Base-by-base conservation (phyloP, 2,888 invertebrate species). In the Nyleta sp. region DNA sequence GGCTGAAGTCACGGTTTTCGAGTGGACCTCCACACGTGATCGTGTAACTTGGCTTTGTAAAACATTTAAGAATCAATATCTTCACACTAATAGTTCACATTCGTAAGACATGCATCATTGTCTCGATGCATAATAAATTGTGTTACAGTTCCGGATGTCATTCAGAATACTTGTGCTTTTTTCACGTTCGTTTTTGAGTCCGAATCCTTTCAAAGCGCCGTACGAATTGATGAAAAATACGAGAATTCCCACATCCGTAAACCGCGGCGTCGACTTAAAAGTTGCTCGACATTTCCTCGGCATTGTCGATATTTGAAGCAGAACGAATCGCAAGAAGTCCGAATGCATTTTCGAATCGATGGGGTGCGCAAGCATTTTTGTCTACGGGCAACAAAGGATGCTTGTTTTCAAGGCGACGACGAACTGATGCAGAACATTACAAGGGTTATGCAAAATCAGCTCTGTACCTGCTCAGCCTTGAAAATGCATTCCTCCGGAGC, bases 391-490 rank as follows among this genome's bases (percentile, higher is more conserved):
- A 65, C 65, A 74, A 64, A 65, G 62, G 60, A 15, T 33, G 48
- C 24, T 65, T 72, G 50, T 50, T 46, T 67, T 65, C 53, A 52
- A 57, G 40, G 28, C 53, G 22, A 38, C 52, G 60, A 59, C 72
- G 60, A 80, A 75, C 46, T 68, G 71, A 62, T 24, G 65, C 60
- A 50, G 59, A 64, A 60, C 68, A 46, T 81, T 84, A 81, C 79
- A 85, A 84, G 86, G 85, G 86, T 87, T 87, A 88, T 87, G 89
- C 87, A 88, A 89, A 88, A 86, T 78, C 81, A 83, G 84, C 72
- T 60, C 64, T 64, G 78, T 87, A 89, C 87, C 88, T 88, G 88
- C 76, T 68, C 44, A 57, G 18, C 57, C 50, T 71, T 57, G 64
- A 59, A 50, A 53, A 52, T 28, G 15, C 17, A 42, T 59, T 64